Evolutionary conservation across 2,113 vertebrate species (phyloP).

Genomic region (Mola mola): DNA sequence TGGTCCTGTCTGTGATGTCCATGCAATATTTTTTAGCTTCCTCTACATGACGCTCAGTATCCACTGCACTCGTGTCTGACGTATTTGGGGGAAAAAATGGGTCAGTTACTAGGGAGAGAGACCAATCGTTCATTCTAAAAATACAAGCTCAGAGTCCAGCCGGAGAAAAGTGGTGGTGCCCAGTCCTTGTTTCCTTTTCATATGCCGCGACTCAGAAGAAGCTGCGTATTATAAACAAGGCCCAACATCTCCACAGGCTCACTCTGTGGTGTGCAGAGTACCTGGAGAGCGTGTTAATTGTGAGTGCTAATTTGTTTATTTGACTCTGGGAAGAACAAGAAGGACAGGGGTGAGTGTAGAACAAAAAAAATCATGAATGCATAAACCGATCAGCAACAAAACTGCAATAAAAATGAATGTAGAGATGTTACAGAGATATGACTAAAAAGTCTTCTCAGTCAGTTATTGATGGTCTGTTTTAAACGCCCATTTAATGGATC

Average conservation of each 20-base stretch:
- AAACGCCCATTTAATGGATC: constrained; percentile 29
- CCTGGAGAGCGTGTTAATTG: constrained; percentile 19
- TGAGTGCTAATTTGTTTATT: constrained; percentile 42
- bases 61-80: constrained; percentile 32
- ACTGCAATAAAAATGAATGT: too few relatives aligned
- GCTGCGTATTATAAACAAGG: constrained; percentile 8
- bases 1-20: too few relatives aligned
- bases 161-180: constrained; percentile 9
- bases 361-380: neutral
- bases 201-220: constrained; percentile 17
- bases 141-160: constrained; percentile 33
- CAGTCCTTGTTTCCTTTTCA: constrained; percentile 7
- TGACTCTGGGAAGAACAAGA: constrained; percentile 1
- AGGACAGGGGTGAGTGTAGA: neutral
- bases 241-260: constrained; percentile 7
- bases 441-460: neutral
- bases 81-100: constrained; percentile 40
- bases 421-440: too few relatives aligned
- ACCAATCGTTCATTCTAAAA: constrained; percentile 52
- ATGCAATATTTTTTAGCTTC: too few relatives aligned
- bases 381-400: too few relatives aligned
- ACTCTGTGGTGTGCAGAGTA: constrained; percentile 14
- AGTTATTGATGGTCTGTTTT: constrained; percentile 5
- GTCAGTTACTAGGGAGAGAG: constrained; percentile 52
- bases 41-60: constrained; percentile 1